Percentiles rank a stretch among this genome's conserved stretches.
Conservation (phyloP, 2,113 vertebrate species). For the Oenanthe melanoleuca region DNA sequence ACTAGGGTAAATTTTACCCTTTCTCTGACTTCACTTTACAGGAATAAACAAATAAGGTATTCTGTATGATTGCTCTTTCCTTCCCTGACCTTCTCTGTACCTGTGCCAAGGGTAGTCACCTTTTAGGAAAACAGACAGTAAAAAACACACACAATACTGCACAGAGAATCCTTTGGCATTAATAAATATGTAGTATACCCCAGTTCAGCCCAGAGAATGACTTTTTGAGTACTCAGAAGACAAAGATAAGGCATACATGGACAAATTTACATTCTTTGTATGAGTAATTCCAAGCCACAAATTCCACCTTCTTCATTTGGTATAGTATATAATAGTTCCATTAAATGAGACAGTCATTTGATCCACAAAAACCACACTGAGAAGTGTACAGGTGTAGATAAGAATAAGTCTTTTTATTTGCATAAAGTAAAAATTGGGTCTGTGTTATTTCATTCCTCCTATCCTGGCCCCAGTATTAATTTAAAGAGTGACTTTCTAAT, state of each 20-base stretch:
- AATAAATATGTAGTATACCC: not conserved
- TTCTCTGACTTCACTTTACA: not conserved
- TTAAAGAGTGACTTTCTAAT: not conserved
- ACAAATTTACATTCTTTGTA: not conserved
- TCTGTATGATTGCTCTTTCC: not conserved
- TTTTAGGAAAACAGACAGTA: not conserved
- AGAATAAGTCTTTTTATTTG: not conserved
- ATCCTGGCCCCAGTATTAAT: not conserved
- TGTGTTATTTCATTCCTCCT: not conserved
- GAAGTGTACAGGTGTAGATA: not conserved
- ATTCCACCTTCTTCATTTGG: not conserved
- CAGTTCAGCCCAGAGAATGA: not conserved
- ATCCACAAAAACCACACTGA: not conserved
- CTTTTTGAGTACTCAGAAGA: not conserved
- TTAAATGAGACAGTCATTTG: not conserved
- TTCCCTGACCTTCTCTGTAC: not conserved
- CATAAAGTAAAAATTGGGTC: not conserved
- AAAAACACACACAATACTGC: not conserved
- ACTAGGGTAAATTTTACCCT: not conserved
- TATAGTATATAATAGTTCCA: not conserved
- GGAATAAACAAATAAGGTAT: not conserved
- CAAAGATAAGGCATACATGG: not conserved
- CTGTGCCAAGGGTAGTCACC: not conserved
- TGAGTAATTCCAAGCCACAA: not conserved
- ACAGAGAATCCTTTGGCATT: not conserved